A percentile compares a stretch with the other conserved stretches of the same genome.
Conservation (phyloP, 2,797 vertebrate genomes). For the Acanthurus lineatus region DNA sequence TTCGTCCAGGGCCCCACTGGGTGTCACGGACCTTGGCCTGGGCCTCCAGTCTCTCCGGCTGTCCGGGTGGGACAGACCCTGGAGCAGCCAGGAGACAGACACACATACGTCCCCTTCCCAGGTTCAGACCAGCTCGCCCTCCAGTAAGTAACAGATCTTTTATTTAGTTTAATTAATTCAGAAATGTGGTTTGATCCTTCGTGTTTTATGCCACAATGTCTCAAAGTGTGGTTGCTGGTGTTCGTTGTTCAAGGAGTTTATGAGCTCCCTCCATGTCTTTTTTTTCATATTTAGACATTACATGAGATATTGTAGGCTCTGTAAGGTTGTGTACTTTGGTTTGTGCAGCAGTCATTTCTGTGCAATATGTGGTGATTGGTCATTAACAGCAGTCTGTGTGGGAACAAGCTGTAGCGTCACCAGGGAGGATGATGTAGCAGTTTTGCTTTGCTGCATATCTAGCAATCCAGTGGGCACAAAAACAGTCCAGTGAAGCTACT, state of each 20-base stretch:
- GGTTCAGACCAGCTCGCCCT: conserved; percentile 90
- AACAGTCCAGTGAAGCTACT: conserved; percentile 37
- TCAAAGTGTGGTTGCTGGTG: not conserved
- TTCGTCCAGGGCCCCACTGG: conserved; percentile 90
- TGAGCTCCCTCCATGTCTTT: not conserved
- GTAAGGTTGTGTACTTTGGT: not conserved
- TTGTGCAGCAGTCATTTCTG: conserved; percentile 28
- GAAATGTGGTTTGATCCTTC: not conserved
- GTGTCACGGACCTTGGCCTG: conserved; percentile 95
- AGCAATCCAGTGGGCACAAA: conserved; percentile 34
- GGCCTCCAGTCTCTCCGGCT: conserved; percentile 97
- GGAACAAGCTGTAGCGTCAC: conserved; percentile 65
- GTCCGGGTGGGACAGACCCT: conserved; percentile 96
- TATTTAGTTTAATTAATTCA: not conserved
- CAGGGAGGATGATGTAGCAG: conserved; percentile 82
- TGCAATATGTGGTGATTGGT: conserved; percentile 37
- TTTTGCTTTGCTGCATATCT: conserved; percentile 78
- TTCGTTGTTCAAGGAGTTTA: not conserved
- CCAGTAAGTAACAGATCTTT: conserved; percentile 88
- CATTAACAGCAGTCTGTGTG: conserved; percentile 51
- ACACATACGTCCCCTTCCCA: conserved; percentile 77
- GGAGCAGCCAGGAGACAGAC: conserved; percentile 96
- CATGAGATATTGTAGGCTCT: not conserved
- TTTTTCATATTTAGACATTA: not conserved
- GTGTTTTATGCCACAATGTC: not conserved